These are phyloP conservation scores for Tamandua tetradactyla DNA, from an alignment of 2,797 vertebrate species.

Conservation along the genomic window DNA sequence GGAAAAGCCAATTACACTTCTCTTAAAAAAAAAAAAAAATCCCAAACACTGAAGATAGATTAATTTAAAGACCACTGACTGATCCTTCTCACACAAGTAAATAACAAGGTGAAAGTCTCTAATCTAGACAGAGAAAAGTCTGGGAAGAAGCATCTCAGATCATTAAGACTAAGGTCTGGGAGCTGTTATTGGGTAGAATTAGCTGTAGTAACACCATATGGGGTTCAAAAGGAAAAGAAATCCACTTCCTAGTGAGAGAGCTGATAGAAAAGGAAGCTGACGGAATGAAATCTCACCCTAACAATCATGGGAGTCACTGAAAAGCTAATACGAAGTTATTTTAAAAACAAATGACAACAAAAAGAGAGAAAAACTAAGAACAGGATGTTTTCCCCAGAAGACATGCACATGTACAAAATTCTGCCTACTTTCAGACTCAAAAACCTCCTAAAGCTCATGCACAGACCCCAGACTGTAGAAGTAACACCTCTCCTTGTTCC, in stretches of 20 bases:
- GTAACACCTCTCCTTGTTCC: background rate
- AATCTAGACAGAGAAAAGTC: background rate
- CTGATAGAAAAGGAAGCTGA: background rate
- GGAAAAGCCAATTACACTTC: background rate
- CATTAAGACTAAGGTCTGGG: background rate
- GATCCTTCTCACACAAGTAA: background rate
- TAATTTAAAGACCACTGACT: background rate
- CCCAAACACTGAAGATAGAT: background rate
- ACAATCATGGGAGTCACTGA: background rate
- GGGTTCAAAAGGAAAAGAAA: slow-evolving; percentile 9
- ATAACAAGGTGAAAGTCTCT: background rate
- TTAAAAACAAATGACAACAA: no score
- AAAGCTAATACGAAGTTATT: background rate
- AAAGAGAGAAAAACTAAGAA: background rate
- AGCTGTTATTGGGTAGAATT: background rate
- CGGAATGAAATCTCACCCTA: background rate
- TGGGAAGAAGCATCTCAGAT: background rate
- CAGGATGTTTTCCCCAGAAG: background rate
- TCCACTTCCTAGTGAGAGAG: background rate
- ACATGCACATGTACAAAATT: background rate
- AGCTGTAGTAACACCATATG: background rate
- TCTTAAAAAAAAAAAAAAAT: background rate
- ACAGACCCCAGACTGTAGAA: background rate
- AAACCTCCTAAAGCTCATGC: rapidly evolving
- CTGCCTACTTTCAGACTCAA: background rate